phyloP scores from a whole-genome alignment of 2,797 vertebrate genomes.

The Buceros bicornis region DNA sequence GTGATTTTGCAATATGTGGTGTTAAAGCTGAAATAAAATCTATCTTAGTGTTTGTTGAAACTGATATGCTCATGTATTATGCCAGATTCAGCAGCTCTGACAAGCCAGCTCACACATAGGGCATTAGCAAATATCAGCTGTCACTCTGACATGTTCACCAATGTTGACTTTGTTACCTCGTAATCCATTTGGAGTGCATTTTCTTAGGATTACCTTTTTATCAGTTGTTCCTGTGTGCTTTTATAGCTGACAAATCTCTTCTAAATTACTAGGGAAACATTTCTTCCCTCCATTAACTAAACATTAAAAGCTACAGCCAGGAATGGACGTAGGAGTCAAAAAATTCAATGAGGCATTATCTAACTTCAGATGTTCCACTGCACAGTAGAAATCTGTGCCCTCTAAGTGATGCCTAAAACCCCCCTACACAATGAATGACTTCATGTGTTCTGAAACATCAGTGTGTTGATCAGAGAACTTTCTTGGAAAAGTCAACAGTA shows the following conservation, averaged over 20 bases:
- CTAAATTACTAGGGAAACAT: slow-evolving; percentile 49
- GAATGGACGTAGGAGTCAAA: background rate
- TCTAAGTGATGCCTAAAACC: background rate
- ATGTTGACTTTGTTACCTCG: slow-evolving; percentile 68
- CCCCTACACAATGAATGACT: background rate
- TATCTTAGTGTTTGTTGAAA: slow-evolving; percentile 25
- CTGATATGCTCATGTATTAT: background rate
- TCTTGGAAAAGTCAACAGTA: background rate
- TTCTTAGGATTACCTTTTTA: slow-evolving; percentile 48
- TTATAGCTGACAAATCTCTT: slow-evolving; percentile 52
- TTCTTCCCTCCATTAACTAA: slow-evolving; percentile 44
- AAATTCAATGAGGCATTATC: slow-evolving; percentile 14
- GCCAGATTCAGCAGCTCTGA: background rate
- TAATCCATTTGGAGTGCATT: slow-evolving; percentile 56
- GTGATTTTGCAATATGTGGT: slow-evolving; percentile 32
- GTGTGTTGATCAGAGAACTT: background rate
- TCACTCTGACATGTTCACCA: background rate
- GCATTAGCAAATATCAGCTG: slow-evolving; percentile 52
- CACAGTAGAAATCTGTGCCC: background rate
- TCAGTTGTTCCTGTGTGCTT: slow-evolving; percentile 32
- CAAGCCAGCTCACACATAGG: background rate
- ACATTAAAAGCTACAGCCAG: slow-evolving; percentile 29
- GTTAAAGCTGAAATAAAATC: slow-evolving; percentile 53
- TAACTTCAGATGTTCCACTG: slow-evolving; percentile 5
- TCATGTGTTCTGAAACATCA: slow-evolving; percentile 11